Percentiles rank a stretch among this genome's conserved stretches.
Evolutionary conservation across 2,797 vertebrate genomes (phyloP).

Genomic region (Hybognathus amarus): DNA sequence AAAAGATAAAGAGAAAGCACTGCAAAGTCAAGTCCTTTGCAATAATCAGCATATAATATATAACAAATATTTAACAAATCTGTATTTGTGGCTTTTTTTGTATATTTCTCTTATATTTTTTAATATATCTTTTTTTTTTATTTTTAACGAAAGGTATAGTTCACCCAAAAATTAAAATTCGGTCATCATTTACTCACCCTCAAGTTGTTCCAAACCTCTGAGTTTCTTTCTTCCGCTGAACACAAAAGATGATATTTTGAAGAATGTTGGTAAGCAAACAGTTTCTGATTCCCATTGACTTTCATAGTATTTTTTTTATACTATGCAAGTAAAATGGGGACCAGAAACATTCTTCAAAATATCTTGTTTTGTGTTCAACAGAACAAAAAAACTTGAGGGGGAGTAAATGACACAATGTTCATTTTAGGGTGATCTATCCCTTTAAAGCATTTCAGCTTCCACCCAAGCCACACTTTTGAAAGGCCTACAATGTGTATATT

Average conservation of each 20-base stretch:
- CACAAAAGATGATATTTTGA: neutral
- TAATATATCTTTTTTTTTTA: neutral
- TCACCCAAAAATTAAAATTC: neutral
- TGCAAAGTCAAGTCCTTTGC: conserved; percentile 41
- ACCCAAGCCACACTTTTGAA: neutral
- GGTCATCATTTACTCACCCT: neutral
- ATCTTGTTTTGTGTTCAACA: neutral
- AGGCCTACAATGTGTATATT: neutral
- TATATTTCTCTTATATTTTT: conserved; percentile 5
- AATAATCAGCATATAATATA: conserved; percentile 16
- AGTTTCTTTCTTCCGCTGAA: neutral
- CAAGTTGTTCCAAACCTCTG: neutral
- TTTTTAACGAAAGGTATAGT: neutral
- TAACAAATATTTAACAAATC: conserved; percentile 14
- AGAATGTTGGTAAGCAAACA: neutral
- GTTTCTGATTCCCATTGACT: neutral
- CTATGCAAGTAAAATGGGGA: neutral
- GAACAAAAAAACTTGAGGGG: neutral
- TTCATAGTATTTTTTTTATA: neutral
- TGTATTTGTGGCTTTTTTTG: neutral
- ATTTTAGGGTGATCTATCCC: neutral
- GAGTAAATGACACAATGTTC: neutral
- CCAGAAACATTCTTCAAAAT: neutral
- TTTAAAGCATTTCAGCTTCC: neutral
- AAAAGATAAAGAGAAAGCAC: conserved; percentile 52